phyloP scores from a whole-genome alignment of 2,113 vertebrate genomes.

The Mobula hypostoma region DNA sequence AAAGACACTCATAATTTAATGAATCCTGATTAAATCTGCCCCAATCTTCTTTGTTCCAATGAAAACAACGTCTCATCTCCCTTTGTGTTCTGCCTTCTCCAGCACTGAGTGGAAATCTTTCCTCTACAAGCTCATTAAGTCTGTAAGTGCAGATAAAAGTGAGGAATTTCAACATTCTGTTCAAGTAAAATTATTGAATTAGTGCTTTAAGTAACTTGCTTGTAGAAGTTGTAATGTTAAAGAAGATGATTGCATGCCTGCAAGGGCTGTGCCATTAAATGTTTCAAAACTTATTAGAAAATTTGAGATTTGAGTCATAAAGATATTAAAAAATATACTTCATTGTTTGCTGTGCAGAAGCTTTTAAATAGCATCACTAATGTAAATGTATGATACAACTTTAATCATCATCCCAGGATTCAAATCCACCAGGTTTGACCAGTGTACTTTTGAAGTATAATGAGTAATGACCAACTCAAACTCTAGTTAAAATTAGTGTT shows the following conservation, averaged over 20 bases:
- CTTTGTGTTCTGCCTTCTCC: too few species aligned
- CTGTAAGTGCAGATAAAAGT: too few species aligned
- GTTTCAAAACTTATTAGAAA: neutral
- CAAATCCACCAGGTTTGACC: slow-evolving; percentile 12
- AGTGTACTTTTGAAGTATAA: slow-evolving; percentile 7
- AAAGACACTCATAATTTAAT: too few species aligned
- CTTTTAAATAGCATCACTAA: slow-evolving; percentile 10
- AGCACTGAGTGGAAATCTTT: too few species aligned
- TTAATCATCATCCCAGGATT: slow-evolving; percentile 19
- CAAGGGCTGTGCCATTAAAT: neutral
- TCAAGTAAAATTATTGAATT: neutral
- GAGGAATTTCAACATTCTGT: too few species aligned
- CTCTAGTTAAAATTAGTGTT: slow-evolving; percentile 17
- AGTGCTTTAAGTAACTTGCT: neutral
- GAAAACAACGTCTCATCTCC: too few species aligned
- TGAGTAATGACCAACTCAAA: slow-evolving; percentile 9
- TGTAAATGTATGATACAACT: slow-evolving; percentile 22
- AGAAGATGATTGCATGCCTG: neutral
- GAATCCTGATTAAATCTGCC: too few species aligned
- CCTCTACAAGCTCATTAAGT: too few species aligned
- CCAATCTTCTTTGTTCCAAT: too few species aligned
- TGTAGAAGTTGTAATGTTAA: neutral
- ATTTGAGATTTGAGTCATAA: slow-evolving; percentile 16
- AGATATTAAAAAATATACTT: slow-evolving; percentile 28
- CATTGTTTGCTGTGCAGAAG: neutral